Evolutionary conservation across 92 coral and sea anemone species (phyloP), one percentile per base, ranked within the genome.

Genomic region (Desmophyllum pertusum): DNA sequence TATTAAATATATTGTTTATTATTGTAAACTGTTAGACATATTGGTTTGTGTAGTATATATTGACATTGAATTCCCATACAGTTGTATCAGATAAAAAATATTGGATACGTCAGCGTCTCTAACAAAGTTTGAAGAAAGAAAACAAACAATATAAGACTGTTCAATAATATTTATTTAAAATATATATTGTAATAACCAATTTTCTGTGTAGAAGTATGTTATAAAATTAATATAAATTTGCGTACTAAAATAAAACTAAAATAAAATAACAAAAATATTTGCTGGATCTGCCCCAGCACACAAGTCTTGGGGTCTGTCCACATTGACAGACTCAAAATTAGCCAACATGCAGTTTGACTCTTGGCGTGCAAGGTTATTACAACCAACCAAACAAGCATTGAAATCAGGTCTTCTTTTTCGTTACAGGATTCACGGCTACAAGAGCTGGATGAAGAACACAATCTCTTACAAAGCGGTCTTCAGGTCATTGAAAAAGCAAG

Each of bases 401-500:
- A 11, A 17, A 5, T 23, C n/a, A n/a, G n/a, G n/a, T 81, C 13
- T 51, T 76, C 31, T 36, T 0, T 48, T 35, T 17, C 11, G 11
- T 72, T 81, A 0, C 70, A 92, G 98, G 94, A 88, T 61, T 63
- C 70, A n/a, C 81, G 94, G 77, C 87, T 91, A 36, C 64, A 81
- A 51, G 92, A 89, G 70, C 74, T 94, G 13, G 95, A 88, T 31
- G 95, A 92, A 52, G 98, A 96, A 70, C 85, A 89, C 72, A 46
- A 72, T 30, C 83, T 89, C 11, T 84, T 96, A 41, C 90, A 90
- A 45, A 83, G 48, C 70, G 99, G 99, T 70, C 85, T 96, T 59
- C 89, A 89, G 72, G 88, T 88, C 45, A 93, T 96, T 52, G 99
- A 96, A 72, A 88, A 83, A 76, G 97, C 95, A 31, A 92, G 99